Base-by-base conservation (phyloP, 2,113 vertebrate species). In the Bungarus multicinctus region DNA sequence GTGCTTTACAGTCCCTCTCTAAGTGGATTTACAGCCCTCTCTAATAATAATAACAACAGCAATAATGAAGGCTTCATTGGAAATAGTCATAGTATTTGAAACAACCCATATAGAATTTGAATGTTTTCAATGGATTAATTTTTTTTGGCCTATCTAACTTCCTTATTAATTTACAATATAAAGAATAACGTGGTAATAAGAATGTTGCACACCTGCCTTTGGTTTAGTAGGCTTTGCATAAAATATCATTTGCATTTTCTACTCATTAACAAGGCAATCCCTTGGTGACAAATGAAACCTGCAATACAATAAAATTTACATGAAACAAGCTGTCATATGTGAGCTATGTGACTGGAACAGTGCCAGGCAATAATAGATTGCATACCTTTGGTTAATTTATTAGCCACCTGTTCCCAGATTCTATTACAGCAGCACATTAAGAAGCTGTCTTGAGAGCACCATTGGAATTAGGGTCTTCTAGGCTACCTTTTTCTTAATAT, bases 381-480 rank as follows among this genome's bases (percentile, higher is more conserved):
- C 94, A 94, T 95, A 95, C 25, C 89, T 93, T 94, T 97, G 95
- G 92, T 96, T 97, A 97, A 97, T 97, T 97, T 97, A 97, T 97
- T 96, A 97, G 94, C 96, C 97, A 97, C 95, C 96, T 97, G 93
- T 96, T 98, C 95, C 89, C 85, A 91, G 96, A 93, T 89, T 93
- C 93, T 39, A 96, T 93, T 95, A 94, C 93, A 95, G 93, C 85
- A 94, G 93, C 95, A 95, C 92, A 95, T 97, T 96, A 96, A 94
- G 91, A 96, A 97, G 93, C 92, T 64, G 53, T 96, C 93, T 93
- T 90, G 87, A 93, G 89, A 90, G 90, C 11, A 94, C 86, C 58
- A 91, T 94, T 93, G 92, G 34, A 93, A 81, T 74, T 96, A 89
- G 92, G 92, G 90, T 85, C 91, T 57, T 94, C 88, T 88, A 94